Evolutionary conservation across 1,140 invertebrate species (phyloP).

Genomic region (Drosophila sp.): DNA sequence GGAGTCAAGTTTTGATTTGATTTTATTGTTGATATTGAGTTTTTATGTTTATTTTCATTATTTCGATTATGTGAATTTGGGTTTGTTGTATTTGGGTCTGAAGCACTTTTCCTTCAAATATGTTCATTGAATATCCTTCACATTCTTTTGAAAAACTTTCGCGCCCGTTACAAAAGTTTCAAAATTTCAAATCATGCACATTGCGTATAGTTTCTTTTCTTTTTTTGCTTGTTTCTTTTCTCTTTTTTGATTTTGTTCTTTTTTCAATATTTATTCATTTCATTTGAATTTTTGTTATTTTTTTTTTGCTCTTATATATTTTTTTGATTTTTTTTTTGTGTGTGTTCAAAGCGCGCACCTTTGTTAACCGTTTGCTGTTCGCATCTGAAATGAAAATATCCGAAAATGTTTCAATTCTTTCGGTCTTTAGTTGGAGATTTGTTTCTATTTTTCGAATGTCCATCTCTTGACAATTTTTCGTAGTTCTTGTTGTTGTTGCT

Average conservation of each 20-base stretch:
- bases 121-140: conserved; percentile 18
- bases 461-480: conserved; percentile 79
- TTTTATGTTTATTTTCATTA: neutral
- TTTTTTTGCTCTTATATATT: neutral
- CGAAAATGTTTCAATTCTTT: conserved; percentile 82
- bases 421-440: conserved; percentile 77
- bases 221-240: conserved; percentile 32
- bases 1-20: neutral
- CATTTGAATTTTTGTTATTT: conserved; percentile 21
- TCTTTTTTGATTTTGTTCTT: conserved; percentile 27
- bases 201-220: conserved; percentile 19
- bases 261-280: conserved; percentile 4
- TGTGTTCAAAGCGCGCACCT: conserved; percentile 62
- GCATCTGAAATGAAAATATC: conserved; percentile 80
- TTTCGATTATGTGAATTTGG: neutral
- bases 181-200: conserved; percentile 18
- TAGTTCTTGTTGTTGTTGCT: conserved; percentile 45
- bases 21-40: neutral
- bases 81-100: neutral
- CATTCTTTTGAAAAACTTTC: conserved; percentile 31
- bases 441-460: conserved; percentile 79
- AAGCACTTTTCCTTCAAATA: conserved; percentile 14
- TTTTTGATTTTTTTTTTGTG: conserved; percentile 15
- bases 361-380: conserved; percentile 79
- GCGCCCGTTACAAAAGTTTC: conserved; percentile 44